Percentiles rank a stretch among this genome's conserved stretches.
Conservation (phyloP, 2,113 vertebrate genomes). For the Dascyllus trimaculatus region DNA sequence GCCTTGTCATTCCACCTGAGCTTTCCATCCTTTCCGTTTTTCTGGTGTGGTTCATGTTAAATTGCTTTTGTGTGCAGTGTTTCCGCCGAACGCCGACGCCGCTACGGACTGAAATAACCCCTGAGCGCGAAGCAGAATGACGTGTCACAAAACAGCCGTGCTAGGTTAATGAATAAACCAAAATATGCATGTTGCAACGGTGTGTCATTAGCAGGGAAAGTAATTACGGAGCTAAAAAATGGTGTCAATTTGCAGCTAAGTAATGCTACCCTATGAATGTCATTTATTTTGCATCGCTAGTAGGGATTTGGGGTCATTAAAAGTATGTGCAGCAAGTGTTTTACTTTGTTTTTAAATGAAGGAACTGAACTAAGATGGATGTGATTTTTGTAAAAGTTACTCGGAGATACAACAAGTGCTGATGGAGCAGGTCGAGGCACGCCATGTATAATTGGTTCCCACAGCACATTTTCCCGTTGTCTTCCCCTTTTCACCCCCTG, state of each 20-base stretch:
- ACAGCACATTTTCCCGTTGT: slow-evolving; percentile 23
- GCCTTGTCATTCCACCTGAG: slow-evolving; percentile 64
- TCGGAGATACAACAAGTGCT: slow-evolving; percentile 20
- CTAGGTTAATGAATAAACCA: slow-evolving; percentile 42
- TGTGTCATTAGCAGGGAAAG: slow-evolving; percentile 30
- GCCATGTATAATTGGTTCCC: slow-evolving; percentile 48
- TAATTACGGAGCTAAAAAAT: slow-evolving; percentile 24
- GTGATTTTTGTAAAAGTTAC: slow-evolving; percentile 26
- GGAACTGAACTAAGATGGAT: not conserved
- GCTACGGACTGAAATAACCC: slow-evolving; percentile 13
- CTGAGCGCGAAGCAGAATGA: not conserved
- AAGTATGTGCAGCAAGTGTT: slow-evolving; percentile 4
- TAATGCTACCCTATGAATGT: slow-evolving; percentile 1
- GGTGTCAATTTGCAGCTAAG: slow-evolving; percentile 8
- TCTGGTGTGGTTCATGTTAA: slow-evolving; percentile 9
- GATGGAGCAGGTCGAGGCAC: slow-evolving; percentile 23
- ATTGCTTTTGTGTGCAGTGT: not conserved
- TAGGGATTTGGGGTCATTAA: slow-evolving; percentile 40
- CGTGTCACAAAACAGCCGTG: not conserved
- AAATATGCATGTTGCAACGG: slow-evolving; percentile 37
- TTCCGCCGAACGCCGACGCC: not conserved
- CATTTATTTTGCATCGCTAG: slow-evolving; percentile 33
- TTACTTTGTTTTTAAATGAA: slow-evolving; percentile 21
- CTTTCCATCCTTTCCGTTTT: slow-evolving; percentile 36
- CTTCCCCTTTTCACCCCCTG: slow-evolving; percentile 13